Percentiles rank a stretch among this genome's conserved stretches.
phyloP scores from a whole-genome alignment of 2,797 vertebrate species.

The Enteromius anoplus region DNA sequence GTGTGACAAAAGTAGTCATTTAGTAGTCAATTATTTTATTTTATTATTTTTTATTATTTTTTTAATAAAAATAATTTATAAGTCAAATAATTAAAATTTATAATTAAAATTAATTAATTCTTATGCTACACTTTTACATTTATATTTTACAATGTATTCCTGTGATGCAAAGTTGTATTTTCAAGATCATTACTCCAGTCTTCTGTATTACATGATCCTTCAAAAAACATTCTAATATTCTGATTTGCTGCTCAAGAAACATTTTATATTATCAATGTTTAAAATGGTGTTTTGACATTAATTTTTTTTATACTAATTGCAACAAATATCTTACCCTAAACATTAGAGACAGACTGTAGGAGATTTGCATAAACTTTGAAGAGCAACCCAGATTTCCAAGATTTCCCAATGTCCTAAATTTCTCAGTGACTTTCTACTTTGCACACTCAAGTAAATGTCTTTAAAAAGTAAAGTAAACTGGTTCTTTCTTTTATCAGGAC shows the following conservation, averaged over 20 bases:
- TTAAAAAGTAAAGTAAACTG: not conserved
- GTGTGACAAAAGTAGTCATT: not conserved
- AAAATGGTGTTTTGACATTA: not conserved
- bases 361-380: not conserved
- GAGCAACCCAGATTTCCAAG: slow-evolving; percentile 1
- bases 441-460: not conserved
- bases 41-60: not conserved
- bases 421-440: not conserved
- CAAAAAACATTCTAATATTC: not conserved
- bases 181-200: not conserved
- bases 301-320: not conserved
- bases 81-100: too few relatives aligned
- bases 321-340: not conserved
- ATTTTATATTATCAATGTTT: not conserved
- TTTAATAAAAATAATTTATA: too few relatives aligned
- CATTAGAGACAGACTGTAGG: slow-evolving; percentile 1
- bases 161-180: not conserved
- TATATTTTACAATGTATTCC: not conserved
- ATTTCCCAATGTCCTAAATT: slow-evolving; percentile 2
- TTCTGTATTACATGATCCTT: not conserved
- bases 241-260: not conserved
- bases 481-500: not conserved
- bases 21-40: not conserved
- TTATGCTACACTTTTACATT: not conserved
- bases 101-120: too few relatives aligned